A percentile compares a stretch with the other conserved stretches of the same genome.
Evolutionary conservation across 2,797 vertebrate species (phyloP).

Genomic region (Holocentrus rufus): DNA sequence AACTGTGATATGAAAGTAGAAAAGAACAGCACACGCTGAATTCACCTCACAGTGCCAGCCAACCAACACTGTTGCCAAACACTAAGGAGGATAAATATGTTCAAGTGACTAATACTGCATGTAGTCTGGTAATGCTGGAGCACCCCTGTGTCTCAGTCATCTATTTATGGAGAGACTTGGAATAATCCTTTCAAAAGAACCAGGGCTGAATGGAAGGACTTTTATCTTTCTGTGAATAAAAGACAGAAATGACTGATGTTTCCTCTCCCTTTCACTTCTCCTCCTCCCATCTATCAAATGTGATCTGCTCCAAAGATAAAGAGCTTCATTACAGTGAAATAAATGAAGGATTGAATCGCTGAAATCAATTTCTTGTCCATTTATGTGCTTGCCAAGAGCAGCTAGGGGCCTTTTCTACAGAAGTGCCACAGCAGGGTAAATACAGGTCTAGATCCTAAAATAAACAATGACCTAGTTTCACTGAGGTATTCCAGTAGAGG

Average conservation of each 20-base stretch:
- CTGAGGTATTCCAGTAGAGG: too few species aligned
- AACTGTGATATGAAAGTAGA: not conserved
- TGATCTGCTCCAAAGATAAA: slow-evolving; percentile 38
- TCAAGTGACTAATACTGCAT: not conserved
- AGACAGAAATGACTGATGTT: slow-evolving; percentile 54
- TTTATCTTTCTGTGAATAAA: slow-evolving; percentile 27
- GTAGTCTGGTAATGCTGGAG: slow-evolving; percentile 27
- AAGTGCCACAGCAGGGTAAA: too few species aligned
- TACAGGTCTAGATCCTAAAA: too few species aligned
- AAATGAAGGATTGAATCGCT: slow-evolving; percentile 24
- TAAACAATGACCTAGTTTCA: too few species aligned
- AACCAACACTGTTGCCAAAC: not conserved
- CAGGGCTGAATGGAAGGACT: slow-evolving; percentile 8
- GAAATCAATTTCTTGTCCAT: not conserved
- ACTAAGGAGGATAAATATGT: not conserved
- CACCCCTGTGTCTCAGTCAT: slow-evolving; percentile 19
- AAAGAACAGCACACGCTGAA: not conserved
- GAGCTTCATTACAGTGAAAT: slow-evolving; percentile 46
- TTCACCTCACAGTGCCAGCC: not conserved
- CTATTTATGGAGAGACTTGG: slow-evolving; percentile 18
- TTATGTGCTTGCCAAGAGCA: not conserved
- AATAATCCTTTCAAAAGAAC: slow-evolving; percentile 9
- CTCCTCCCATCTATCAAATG: slow-evolving; percentile 58
- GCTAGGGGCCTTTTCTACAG: too few species aligned
- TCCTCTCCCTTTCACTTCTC: slow-evolving; percentile 43